Evolutionary conservation across 2,797 vertebrate species (phyloP).

Genomic region (Tapera naevia): DNA sequence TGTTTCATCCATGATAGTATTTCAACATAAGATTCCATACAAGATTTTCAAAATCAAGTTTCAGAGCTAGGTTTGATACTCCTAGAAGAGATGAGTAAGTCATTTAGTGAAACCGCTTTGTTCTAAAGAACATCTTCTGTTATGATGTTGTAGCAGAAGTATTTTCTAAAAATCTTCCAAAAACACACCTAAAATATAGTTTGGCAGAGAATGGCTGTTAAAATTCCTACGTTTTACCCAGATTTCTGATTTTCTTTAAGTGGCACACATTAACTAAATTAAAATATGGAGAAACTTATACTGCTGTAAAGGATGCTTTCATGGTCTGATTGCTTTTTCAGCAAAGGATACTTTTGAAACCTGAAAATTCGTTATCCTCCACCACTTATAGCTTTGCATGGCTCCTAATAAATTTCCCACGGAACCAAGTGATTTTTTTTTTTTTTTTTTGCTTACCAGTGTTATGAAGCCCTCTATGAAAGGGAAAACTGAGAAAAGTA

Average conservation of each 20-base stretch:
- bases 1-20: too few relatives aligned
- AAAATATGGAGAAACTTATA: not conserved
- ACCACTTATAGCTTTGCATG: not conserved
- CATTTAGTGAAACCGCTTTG: not conserved
- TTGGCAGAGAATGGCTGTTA: not conserved
- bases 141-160: not conserved
- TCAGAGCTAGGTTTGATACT: not conserved
- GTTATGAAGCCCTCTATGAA: not conserved
- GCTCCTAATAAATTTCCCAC: not conserved
- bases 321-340: not conserved
- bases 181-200: not conserved
- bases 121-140: not conserved
- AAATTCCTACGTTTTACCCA: not conserved
- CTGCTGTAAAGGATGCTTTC: not conserved
- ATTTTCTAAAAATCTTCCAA: not conserved
- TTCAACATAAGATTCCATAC: not conserved
- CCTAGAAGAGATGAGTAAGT: not conserved
- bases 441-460: not conserved
- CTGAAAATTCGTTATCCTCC: not conserved
- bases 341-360: conserved; percentile 5
- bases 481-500: not conserved
- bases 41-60: not conserved
- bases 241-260: not conserved
- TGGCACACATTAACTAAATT: not conserved
- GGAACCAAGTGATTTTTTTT: not conserved